Percentiles rank a stretch among this genome's conserved stretches.
These are phyloP conservation scores for Papilio aristodemus DNA, from an alignment of 1,140 invertebrate genomes.

Conservation along the genomic window DNA sequence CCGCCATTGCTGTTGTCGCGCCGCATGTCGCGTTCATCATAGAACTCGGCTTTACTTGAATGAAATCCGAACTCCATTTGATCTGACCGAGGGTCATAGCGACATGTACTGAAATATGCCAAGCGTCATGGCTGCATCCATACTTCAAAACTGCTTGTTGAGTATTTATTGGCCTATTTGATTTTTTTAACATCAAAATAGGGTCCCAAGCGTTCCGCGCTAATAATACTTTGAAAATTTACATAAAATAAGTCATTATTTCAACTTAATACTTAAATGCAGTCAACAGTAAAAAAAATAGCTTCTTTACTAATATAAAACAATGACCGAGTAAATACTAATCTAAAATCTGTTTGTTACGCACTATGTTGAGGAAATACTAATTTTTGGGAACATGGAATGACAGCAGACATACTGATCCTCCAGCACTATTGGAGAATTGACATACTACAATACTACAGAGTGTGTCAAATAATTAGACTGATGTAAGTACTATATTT, in stretches of 20 bases:
- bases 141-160: conserved; percentile 32
- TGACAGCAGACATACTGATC: too few relatives aligned
- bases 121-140: conserved; percentile 25
- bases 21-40: conserved; percentile 15
- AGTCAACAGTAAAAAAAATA: too few relatives aligned
- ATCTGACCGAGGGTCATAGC: neutral
- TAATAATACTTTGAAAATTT: neutral
- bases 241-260: too few relatives aligned
- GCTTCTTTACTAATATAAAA: too few relatives aligned
- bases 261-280: neutral
- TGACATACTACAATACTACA: too few relatives aligned
- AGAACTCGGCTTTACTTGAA: conserved; percentile 6
- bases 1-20: conserved; percentile 13
- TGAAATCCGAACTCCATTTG: neutral
- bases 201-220: neutral
- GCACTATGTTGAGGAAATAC: too few relatives aligned
- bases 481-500: too few relatives aligned
- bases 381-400: too few relatives aligned
- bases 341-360: too few relatives aligned
- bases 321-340: too few relatives aligned
- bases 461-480: too few relatives aligned
- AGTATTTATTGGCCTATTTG: conserved; percentile 27
- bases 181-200: conserved; percentile 23
- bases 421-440: too few relatives aligned
- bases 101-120: neutral